Evolutionary conservation across 2,888 invertebrate species (phyloP).

Genomic region (Marronus borbonicus): DNA sequence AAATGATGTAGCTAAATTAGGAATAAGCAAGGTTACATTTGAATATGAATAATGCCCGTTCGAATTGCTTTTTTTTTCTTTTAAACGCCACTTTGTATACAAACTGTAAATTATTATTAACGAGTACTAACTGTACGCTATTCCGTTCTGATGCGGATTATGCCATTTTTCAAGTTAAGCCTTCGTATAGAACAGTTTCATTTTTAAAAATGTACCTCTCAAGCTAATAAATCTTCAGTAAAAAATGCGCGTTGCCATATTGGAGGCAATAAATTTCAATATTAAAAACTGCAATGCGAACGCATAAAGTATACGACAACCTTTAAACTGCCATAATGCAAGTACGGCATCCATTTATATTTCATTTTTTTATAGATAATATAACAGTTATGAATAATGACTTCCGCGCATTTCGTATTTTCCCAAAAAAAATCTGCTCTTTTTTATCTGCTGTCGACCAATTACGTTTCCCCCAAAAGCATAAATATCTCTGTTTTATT

Average conservation of each 20-base stretch:
- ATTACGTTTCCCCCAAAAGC: neutral
- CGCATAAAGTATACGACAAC: neutral
- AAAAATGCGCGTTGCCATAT: neutral
- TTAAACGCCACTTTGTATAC: too few relatives aligned
- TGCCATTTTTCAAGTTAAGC: too few relatives aligned
- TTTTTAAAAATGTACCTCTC: too few relatives aligned
- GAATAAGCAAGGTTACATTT: too few relatives aligned
- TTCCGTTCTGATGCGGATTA: too few relatives aligned
- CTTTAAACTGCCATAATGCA: neutral
- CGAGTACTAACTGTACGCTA: too few relatives aligned
- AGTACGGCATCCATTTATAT: neutral
- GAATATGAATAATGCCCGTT: too few relatives aligned
- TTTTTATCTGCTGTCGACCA: neutral
- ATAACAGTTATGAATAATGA: neutral
- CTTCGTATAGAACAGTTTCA: too few relatives aligned
- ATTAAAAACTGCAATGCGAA: neutral
- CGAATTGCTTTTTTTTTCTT: too few relatives aligned
- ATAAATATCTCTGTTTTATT: constrained; percentile 19
- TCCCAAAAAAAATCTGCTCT: neutral
- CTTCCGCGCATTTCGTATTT: neutral
- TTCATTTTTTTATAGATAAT: neutral
- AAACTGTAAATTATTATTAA: too few relatives aligned
- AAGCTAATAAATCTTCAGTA: neutral
- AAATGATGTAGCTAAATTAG: too few relatives aligned
- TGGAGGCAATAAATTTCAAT: neutral